A percentile compares a stretch with the other conserved stretches of the same genome.
Conservation (phyloP, 2,113 vertebrate species). For the Gracilinanus agilis region DNA sequence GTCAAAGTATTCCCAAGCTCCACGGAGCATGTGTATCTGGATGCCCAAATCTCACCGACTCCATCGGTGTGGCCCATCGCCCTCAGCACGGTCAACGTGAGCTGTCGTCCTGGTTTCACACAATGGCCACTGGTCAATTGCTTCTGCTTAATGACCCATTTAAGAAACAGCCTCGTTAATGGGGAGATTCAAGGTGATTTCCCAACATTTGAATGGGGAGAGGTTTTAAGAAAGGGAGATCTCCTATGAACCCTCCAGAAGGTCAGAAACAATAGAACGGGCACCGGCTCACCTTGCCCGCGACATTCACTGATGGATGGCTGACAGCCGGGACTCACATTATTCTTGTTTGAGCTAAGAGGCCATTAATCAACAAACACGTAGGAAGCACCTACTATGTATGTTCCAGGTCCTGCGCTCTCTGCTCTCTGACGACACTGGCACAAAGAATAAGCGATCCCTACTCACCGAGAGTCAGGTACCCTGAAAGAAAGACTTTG, state of each 20-base stretch:
- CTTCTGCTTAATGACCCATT: not conserved
- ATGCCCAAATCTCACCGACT: not conserved
- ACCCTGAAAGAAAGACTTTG: not conserved
- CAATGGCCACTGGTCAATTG: not conserved
- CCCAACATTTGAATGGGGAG: not conserved
- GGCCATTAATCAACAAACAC: not conserved
- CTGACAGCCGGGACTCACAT: not conserved
- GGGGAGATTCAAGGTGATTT: not conserved
- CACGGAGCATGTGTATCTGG: not conserved
- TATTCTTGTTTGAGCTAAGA: conserved; percentile 5
- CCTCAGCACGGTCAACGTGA: not conserved
- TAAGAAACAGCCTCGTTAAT: not conserved
- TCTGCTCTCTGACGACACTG: too few species aligned
- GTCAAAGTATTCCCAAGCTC: not conserved
- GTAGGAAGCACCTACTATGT: not conserved
- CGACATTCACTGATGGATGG: accelerated
- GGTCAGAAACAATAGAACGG: not conserved
- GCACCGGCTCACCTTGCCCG: not conserved
- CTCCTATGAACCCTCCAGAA: not conserved
- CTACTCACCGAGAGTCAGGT: not conserved
- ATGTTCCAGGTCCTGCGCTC: not conserved
- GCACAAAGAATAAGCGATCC: not conserved
- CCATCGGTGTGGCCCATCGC: not conserved
- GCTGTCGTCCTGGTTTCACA: not conserved
- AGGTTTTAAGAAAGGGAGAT: not conserved